phyloP scores from a whole-genome alignment of 1,140 invertebrate species.

The Drosophila chauvacae region DNA sequence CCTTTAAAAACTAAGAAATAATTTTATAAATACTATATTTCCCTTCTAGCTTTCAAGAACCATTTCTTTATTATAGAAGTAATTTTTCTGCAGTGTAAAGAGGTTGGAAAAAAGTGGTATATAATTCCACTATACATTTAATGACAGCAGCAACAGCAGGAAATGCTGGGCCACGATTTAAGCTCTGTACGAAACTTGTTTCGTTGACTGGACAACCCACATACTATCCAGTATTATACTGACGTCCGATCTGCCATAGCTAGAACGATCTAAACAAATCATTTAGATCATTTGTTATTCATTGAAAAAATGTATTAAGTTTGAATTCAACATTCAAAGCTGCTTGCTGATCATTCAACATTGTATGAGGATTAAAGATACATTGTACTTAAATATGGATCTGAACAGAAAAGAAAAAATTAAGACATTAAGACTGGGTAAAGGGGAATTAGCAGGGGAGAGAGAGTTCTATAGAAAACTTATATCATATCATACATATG shows the following conservation, averaged over 20 bases:
- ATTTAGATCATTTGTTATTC: conserved; percentile 81
- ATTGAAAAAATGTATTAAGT: conserved; percentile 65
- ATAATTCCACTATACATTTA: conserved; percentile 26
- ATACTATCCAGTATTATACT: conserved; percentile 33
- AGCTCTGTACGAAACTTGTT: conserved; percentile 39
- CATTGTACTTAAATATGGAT: conserved; percentile 28
- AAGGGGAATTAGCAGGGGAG: not conserved
- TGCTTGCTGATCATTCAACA: conserved; percentile 23
- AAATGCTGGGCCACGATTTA: conserved; percentile 54
- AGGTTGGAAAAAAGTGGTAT: conserved; percentile 31
- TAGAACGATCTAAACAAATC: conserved; percentile 63
- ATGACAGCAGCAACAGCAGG: conserved; percentile 49
- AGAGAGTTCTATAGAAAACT: not conserved
- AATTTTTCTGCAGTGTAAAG: conserved; percentile 7
- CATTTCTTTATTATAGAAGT: fast-evolving
- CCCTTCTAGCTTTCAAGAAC: not conserved
- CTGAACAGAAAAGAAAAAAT: not conserved
- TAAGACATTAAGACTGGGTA: not conserved
- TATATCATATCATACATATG: not conserved
- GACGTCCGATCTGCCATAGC: conserved; percentile 31
- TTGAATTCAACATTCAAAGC: conserved; percentile 37
- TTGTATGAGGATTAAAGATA: conserved; percentile 40
- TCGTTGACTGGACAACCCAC: conserved; percentile 37
- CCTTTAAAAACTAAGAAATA: not conserved
- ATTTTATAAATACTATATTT: fast-evolving